phyloP scores from a whole-genome alignment of 2,888 invertebrate species.

The Drosophila leonis region DNA sequence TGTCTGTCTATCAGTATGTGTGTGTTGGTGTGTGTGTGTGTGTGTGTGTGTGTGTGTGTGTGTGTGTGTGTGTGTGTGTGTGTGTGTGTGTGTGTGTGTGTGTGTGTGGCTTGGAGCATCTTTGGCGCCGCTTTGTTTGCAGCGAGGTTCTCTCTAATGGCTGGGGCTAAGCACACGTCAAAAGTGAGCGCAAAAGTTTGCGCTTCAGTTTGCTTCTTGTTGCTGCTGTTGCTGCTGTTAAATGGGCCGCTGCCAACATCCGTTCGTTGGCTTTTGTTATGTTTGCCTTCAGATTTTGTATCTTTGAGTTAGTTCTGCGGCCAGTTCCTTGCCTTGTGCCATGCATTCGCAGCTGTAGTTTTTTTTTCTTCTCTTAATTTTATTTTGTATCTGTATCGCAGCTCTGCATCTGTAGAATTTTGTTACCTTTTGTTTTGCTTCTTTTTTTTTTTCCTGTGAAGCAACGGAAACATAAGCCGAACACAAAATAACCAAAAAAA shows the following conservation, averaged over 20 bases:
- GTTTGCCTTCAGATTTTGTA: conserved; percentile 57
- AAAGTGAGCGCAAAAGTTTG: conserved; percentile 75
- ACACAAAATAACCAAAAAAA: background rate
- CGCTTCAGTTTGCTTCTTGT: conserved; percentile 53
- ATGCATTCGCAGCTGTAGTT: conserved; percentile 38
- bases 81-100: conserved; percentile 33
- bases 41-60: no score
- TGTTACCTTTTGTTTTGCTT: conserved; percentile 24
- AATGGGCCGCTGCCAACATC: conserved; percentile 53
- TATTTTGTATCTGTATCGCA: conserved; percentile 17
- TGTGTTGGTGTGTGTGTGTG: background rate
- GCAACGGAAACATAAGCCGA: conserved; percentile 19
- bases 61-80: background rate
- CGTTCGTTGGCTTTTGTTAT: conserved; percentile 60
- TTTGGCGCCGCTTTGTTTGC: conserved; percentile 62
- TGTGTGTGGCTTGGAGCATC: conserved; percentile 42
- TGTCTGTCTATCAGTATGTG: background rate
- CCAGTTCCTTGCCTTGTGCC: conserved; percentile 27
- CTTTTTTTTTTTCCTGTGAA: conserved; percentile 16
- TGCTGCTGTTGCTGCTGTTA: conserved; percentile 33
- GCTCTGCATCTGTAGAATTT: conserved; percentile 41
- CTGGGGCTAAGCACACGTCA: conserved; percentile 68
- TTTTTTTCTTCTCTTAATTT: conserved; percentile 4
- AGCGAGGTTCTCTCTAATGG: conserved; percentile 53
- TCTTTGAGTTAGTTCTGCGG: conserved; percentile 69